These are phyloP conservation scores for Spheniscus mendiculus DNA, from an alignment of 2,113 vertebrate genomes.

Conservation along the genomic window DNA sequence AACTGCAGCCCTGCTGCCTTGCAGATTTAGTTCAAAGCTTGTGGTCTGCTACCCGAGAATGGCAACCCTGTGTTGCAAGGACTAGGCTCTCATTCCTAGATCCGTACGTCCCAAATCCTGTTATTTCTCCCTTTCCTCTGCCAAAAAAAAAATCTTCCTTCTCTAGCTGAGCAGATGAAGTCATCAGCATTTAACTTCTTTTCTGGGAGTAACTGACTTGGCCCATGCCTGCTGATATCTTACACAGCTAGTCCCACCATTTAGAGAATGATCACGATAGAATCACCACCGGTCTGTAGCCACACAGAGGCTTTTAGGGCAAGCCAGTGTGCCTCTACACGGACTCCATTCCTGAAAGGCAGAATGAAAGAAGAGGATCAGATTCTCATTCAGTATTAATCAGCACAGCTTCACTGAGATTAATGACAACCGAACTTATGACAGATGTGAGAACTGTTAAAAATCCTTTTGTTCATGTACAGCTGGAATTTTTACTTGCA, in stretches of 20 bases:
- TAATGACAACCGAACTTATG: background rate
- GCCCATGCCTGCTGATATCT: background rate
- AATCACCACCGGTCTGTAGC: background rate
- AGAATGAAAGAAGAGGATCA: background rate
- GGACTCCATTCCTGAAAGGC: background rate
- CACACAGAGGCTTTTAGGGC: background rate
- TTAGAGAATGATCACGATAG: background rate
- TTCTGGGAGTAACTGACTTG: background rate
- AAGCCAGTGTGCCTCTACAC: background rate
- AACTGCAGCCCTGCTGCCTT: background rate
- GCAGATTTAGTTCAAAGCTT: background rate
- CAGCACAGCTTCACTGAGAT: background rate
- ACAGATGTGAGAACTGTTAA: background rate
- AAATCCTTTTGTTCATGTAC: background rate
- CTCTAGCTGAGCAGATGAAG: background rate
- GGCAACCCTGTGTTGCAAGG: background rate
- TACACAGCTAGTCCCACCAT: background rate
- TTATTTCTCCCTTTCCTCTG: background rate
- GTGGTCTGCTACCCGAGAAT: background rate
- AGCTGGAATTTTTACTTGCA: background rate
- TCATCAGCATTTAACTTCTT: background rate
- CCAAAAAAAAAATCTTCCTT: background rate
- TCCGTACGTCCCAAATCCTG: rapidly evolving
- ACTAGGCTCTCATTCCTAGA: background rate
- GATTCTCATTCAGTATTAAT: background rate